phyloP scores from a whole-genome alignment of 37 sponge, comb jelly and placozoan species.

The Tethya wilhelma region DNA sequence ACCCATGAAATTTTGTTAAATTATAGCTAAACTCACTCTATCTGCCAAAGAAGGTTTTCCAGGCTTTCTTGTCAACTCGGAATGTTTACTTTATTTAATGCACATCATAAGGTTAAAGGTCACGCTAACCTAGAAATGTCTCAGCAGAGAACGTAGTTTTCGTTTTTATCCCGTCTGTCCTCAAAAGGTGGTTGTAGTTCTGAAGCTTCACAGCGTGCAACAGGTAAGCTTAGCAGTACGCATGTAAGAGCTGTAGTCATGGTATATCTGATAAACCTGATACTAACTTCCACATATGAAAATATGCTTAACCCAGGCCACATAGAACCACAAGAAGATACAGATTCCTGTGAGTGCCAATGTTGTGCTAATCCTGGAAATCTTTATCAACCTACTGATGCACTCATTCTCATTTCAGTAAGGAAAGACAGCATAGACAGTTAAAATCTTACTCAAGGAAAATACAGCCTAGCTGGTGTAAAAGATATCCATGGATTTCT shows the following conservation, averaged over 20 bases:
- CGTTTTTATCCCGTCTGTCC: neutral
- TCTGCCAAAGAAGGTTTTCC: too few species aligned
- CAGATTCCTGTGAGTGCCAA: slow-evolving; percentile 26
- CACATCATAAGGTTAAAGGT: neutral
- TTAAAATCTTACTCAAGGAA: slow-evolving; percentile 38
- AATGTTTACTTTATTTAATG: neutral
- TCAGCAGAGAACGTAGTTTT: neutral
- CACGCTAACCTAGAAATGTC: neutral
- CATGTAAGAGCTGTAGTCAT: neutral
- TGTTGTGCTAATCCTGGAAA: slow-evolving; percentile 13
- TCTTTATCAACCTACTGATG: slow-evolving; percentile 31
- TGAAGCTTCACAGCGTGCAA: neutral
- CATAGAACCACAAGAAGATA: too few species aligned
- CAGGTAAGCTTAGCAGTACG: neutral
- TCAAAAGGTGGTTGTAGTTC: too few species aligned
- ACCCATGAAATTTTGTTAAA: neutral
- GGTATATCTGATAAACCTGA: too few species aligned
- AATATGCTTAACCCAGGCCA: too few species aligned
- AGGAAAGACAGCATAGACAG: neutral
- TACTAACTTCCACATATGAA: too few species aligned
- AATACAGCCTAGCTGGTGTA: slow-evolving; percentile 61
- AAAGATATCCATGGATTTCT: slow-evolving; percentile 52
- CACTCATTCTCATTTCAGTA: slow-evolving; percentile 13
- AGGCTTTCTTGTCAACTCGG: neutral
- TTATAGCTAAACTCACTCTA: too few species aligned